Base-by-base conservation (phyloP, 2,113 vertebrate species). In the Cheirogaleus medius region DNA sequence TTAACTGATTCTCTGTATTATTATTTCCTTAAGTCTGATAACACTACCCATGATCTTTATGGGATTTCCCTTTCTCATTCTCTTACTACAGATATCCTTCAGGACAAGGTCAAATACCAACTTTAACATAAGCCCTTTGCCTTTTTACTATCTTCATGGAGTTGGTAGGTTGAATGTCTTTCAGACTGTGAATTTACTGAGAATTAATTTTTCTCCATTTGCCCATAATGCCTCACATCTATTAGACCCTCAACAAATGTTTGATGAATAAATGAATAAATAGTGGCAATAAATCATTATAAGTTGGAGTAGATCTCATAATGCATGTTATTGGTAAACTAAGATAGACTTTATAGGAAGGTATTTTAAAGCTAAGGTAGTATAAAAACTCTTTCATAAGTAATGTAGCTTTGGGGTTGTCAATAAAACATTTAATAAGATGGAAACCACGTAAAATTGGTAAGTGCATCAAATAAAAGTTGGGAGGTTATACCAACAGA, bases 251-350 rank as follows among this genome's bases (percentile, higher is more conserved):
- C 56, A 92, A n/a, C 73, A 84, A 96, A 78, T 15, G 64, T 83
- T 87, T 87, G 32, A 39, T 87, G 73, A 92, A 84, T 60, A 93
- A 93, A 85, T 94, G 44, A 97, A 92, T 92, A 91, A 94, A 78
- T 92, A 82, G 56, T 83, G 60, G n/a, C 27, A 92, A 83, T 39
- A 77, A 73, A 39, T 96, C n/a, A 60, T 80, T 91, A 66, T 20
- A 3, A 94, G 44, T 44, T 95, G 49, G 92, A 88, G 49, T 88
- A 92, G 82, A 66, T 83, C 88, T 91, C 39, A 87, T 81, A 91
- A 74, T 66, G 74, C 27, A 66, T 84, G 18, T 92, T 86, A 47
- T n/a, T 77, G 44, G 56, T 78, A 77, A 97, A 88, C 47, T 87
- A 84, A 69, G 18, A 39, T 25, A 60, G 54, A 14, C 49, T 92